Evolutionary conservation across 1,140 invertebrate genomes (phyloP).

Genomic region (Tetramorium alpestre): DNA sequence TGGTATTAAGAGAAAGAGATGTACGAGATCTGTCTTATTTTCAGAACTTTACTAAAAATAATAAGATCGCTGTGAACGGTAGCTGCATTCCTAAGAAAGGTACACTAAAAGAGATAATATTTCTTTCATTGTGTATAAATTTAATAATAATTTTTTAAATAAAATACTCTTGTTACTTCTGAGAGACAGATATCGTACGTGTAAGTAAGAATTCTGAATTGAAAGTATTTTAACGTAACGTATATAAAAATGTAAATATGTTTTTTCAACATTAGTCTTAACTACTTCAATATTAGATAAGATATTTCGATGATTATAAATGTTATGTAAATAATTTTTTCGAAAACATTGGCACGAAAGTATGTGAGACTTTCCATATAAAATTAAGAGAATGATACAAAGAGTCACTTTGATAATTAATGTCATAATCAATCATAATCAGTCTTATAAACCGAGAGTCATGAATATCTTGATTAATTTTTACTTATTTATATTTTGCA

Average conservation of each 20-base stretch:
- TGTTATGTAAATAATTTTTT: slow-evolving; percentile 28
- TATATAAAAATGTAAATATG: slow-evolving; percentile 40
- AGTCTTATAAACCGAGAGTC: not conserved
- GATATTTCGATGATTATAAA: not conserved
- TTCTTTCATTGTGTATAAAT: not conserved
- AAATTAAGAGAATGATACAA: not conserved
- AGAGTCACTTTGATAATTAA: not conserved
- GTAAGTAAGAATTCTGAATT: not conserved
- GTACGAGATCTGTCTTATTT: not conserved
- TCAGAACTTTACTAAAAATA: not conserved
- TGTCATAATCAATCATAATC: slow-evolving; percentile 31
- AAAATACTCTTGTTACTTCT: not conserved
- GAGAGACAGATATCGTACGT: not conserved
- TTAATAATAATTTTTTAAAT: not conserved
- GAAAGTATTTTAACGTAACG: slow-evolving; percentile 39
- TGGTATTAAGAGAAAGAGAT: not conserved
- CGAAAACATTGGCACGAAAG: not conserved
- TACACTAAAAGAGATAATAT: not conserved
- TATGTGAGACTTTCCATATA: not conserved
- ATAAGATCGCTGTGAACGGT: not conserved
- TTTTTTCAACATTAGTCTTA: slow-evolving; percentile 17
- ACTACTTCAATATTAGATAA: slow-evolving; percentile 34
- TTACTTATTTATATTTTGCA: not conserved
- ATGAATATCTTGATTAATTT: not conserved
- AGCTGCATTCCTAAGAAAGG: not conserved